Base-by-base conservation (phyloP, 2,888 invertebrate genomes). In the Tenodera sinensis region DNA sequence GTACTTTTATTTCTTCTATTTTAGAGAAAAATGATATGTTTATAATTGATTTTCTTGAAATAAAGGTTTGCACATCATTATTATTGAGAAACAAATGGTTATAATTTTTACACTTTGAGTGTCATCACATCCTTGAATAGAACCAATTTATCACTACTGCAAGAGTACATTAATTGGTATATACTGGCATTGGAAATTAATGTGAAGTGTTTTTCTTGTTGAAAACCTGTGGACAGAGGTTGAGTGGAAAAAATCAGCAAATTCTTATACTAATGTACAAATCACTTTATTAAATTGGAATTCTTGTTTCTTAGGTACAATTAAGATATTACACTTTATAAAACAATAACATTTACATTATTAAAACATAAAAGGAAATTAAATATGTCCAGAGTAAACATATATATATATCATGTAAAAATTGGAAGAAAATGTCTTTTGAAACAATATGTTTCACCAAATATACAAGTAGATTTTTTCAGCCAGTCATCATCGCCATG, bases 401-500 rank as follows among this genome's bases (percentile, higher is more conserved):
- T 71, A 71, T 71, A 71, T 71, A 71, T 71, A 86, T 30, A 85
- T 81, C 30, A 71, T 86, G 86, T 86, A 71, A 86, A 86, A 86
- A 81, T 86, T 86, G 86, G 86, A 86, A 88, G 84, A 82, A 20
- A 30, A 83, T 71, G 87, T 89, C 89, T 89, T 89, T 89, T 89
- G 87, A 83, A 28, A 85, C 82, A 47, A 89, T 85, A 28, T 47
- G 42, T 84, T 81, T 88, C 20, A 83, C 42, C 82, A 34, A 28
- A 71, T 12, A 81, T 83, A 28, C 28, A 83, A 30, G 83, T 30
- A 28, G 34, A 83, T 34, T 83, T 47, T 28, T 83, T 88, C 88
- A 91, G 34, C 98, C 98, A 91, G 98, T 98, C 98, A 98, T 98
- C 98, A 98, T 98, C 94, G 98, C 98, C 98, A 98, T 98, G 95